Conservation (phyloP, 2,113 vertebrate genomes). For the Menidia beryllina region DNA sequence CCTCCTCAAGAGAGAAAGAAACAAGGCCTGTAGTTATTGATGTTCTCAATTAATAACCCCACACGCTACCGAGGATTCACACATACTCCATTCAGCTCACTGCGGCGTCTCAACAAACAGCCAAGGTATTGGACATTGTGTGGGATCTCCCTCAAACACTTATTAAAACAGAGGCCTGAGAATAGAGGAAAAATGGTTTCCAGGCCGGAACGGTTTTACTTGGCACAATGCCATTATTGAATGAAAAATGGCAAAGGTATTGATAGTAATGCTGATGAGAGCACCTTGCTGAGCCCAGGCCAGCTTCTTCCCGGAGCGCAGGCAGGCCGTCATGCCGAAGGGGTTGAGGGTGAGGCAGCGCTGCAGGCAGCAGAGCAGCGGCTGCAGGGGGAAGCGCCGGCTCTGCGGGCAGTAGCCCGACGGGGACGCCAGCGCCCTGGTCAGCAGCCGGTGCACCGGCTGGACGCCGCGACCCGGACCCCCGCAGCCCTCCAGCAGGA, state of each 20-base stretch:
- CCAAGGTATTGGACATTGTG: constrained; percentile 4
- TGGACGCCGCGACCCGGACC: constrained; percentile 72
- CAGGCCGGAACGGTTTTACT: neutral
- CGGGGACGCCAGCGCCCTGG: constrained; percentile 82
- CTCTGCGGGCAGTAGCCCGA: constrained; percentile 84
- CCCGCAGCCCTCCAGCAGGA: constrained; percentile 89
- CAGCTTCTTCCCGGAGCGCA: constrained; percentile 90
- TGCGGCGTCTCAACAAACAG: constrained; percentile 23
- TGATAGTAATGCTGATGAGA: too few species aligned
- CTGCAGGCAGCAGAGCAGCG: constrained; percentile 88
- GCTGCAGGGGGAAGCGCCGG: constrained; percentile 84
- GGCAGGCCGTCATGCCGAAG: constrained; percentile 88
- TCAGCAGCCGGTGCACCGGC: constrained; percentile 87
- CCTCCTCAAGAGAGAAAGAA: constrained; percentile 63
- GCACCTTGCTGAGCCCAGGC: constrained; percentile 95
- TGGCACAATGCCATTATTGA: neutral
- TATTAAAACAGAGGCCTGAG: constrained; percentile 24
- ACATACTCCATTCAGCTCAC: constrained; percentile 34
- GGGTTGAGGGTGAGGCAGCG: constrained; percentile 85
- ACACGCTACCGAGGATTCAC: constrained; percentile 50
- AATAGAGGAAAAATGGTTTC: neutral
- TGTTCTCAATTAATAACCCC: constrained; percentile 79
- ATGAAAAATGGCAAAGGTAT: too few species aligned
- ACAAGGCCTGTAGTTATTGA: constrained; percentile 77
- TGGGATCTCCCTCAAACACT: neutral